Percentiles rank a stretch among this genome's conserved stretches.
Conservation (phyloP, 2,888 invertebrate genomes). For the Mylabris sibirica region DNA sequence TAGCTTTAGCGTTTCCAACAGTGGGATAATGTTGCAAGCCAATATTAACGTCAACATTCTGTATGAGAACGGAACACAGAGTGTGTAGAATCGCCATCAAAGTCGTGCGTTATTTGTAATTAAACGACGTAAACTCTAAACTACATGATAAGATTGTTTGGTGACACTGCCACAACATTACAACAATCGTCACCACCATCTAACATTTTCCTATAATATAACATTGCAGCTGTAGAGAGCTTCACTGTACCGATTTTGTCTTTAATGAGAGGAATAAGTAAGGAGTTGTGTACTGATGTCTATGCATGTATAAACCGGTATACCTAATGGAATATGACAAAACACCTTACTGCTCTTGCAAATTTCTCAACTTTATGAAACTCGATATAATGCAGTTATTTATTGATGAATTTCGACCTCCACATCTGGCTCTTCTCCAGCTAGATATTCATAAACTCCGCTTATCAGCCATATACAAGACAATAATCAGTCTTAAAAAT, state of each 20-base stretch:
- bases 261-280: conserved; percentile 45
- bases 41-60: conserved; percentile 8
- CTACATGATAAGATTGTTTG: conserved; percentile 47
- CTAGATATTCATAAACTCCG: not conserved
- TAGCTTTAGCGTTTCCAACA: conserved; percentile 26
- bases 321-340: conserved; percentile 36
- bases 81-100: conserved; percentile 16
- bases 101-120: conserved; percentile 37
- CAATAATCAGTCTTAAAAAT: not conserved
- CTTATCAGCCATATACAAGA: not conserved
- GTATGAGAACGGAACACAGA: not conserved
- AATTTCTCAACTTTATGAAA: conserved; percentile 28
- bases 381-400: conserved; percentile 32
- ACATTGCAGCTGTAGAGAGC: conserved; percentile 39
- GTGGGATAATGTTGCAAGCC: not conserved
- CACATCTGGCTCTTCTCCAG: conserved; percentile 8
- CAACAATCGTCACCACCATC: conserved; percentile 13
- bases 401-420: conserved; percentile 21
- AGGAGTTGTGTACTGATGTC: conserved; percentile 40
- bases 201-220: conserved; percentile 8
- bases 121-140: conserved; percentile 47
- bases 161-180: conserved; percentile 35
- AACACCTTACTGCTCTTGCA: conserved; percentile 29
- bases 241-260: conserved; percentile 42
- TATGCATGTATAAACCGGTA: conserved; percentile 28